Percentiles rank a stretch among this genome's conserved stretches.
Evolutionary conservation across 92 coral and sea anemone genomes (phyloP).

Genomic region (Ricordea florida): DNA sequence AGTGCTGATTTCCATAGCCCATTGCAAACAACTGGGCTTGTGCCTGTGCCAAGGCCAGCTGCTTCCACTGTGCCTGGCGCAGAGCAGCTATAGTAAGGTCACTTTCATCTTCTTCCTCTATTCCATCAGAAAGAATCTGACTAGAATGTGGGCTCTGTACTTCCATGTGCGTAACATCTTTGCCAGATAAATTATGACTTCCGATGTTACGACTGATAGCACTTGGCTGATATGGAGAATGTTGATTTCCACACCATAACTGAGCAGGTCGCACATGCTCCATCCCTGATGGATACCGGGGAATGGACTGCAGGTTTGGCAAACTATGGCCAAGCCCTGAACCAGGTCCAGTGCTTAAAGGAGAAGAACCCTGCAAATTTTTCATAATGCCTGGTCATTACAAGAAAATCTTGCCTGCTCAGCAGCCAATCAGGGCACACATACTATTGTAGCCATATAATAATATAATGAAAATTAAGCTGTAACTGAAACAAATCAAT

Average conservation of each 20-base stretch:
- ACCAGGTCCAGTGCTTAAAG: slow-evolving; percentile 88
- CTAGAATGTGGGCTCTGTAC: slow-evolving; percentile 77
- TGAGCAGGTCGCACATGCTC: slow-evolving; percentile 84
- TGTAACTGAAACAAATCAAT: background rate
- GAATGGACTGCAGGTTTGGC: slow-evolving; percentile 95
- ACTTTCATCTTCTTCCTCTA: slow-evolving; percentile 92
- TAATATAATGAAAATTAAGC: background rate
- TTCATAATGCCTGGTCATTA: too few relatives aligned
- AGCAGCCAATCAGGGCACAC: too few relatives aligned
- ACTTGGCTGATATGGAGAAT: slow-evolving; percentile 39
- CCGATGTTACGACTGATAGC: slow-evolving; percentile 36
- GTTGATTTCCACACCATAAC: slow-evolving; percentile 61
- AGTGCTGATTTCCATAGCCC: slow-evolving; percentile 46
- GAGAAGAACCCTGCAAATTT: slow-evolving; percentile 79
- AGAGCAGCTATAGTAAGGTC: slow-evolving; percentile 81
- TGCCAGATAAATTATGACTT: slow-evolving; percentile 46
- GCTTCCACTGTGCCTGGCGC: slow-evolving; percentile 91
- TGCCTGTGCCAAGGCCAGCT: slow-evolving; percentile 87
- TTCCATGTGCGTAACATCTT: slow-evolving; percentile 67
- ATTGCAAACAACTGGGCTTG: slow-evolving; percentile 69
- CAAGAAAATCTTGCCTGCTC: too few relatives aligned
- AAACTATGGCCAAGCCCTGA: slow-evolving; percentile 92
- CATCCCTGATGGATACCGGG: slow-evolving; percentile 76
- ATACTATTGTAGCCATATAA: too few relatives aligned
- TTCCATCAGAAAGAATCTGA: slow-evolving; percentile 86